A percentile compares a stretch with the other conserved stretches of the same genome.
phyloP scores from a whole-genome alignment of 2,797 vertebrate genomes.

The Aeoliscus strigatus region DNA sequence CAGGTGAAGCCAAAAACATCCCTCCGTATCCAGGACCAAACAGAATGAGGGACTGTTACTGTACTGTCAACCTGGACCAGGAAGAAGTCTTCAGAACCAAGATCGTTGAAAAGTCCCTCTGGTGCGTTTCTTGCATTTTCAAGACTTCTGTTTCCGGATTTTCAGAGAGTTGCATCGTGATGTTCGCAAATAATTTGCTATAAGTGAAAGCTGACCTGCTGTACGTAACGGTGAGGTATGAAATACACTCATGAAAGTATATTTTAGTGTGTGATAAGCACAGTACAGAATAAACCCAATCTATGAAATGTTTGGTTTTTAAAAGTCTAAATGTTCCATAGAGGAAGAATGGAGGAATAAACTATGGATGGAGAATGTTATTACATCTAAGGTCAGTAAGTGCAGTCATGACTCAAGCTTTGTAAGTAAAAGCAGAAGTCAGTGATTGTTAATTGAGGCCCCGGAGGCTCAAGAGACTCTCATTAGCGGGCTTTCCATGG shows the following conservation, averaged over 20 bases:
- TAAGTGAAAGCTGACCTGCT: too few species aligned
- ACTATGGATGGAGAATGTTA: too few species aligned
- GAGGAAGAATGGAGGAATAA: too few species aligned
- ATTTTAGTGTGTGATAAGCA: too few species aligned
- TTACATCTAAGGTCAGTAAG: too few species aligned
- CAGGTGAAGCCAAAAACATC: constrained; percentile 96
- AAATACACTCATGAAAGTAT: too few species aligned
- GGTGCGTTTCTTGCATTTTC: constrained; percentile 65
- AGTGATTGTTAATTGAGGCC: constrained; percentile 36
- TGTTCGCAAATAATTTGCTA: too few species aligned
- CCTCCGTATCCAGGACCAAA: constrained; percentile 95
- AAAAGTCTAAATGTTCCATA: neutral
- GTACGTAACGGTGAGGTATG: too few species aligned
- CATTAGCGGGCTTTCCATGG: constrained; percentile 33
- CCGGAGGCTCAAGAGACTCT: constrained; percentile 46
- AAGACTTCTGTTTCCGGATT: too few species aligned
- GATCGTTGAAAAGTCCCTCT: constrained; percentile 96
- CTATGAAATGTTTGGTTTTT: neutral
- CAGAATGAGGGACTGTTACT: constrained; percentile 98
- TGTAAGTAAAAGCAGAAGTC: constrained; percentile 35
- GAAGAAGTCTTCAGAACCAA: constrained; percentile 99
- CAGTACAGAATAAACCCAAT: neutral
- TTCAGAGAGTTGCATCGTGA: too few species aligned
- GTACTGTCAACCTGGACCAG: constrained; percentile 98
- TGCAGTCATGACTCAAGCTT: too few species aligned